These are phyloP conservation scores for Trematocara marginatum DNA, from an alignment of 2,113 vertebrate species.

Conservation along the genomic window DNA sequence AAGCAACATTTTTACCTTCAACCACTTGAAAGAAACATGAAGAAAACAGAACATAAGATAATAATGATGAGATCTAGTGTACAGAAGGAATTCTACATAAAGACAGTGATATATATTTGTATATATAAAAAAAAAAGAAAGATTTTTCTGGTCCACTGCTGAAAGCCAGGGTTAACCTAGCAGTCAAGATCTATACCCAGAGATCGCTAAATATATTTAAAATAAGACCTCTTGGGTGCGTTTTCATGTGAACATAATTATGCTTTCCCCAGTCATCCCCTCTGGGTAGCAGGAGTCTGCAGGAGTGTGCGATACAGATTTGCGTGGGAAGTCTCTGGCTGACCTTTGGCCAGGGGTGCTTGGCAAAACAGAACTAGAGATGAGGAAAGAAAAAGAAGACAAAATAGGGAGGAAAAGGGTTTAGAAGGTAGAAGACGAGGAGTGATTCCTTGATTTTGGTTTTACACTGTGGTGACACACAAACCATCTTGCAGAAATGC, in stretches of 20 bases:
- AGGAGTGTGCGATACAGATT: not conserved
- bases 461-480: constrained; percentile 1
- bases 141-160: not conserved
- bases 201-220: not conserved
- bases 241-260: not conserved
- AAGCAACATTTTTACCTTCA: constrained; percentile 38
- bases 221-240: not conserved
- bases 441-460: not conserved
- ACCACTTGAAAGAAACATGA: constrained; percentile 24
- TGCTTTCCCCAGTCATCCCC: constrained; percentile 3
- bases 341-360: not conserved
- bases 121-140: not conserved
- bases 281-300: not conserved
- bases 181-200: not conserved
- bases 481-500: not conserved
- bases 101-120: not conserved
- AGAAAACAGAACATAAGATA: not conserved
- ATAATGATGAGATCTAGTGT: not conserved
- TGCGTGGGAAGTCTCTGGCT: constrained; percentile 14
- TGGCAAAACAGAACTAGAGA: constrained; percentile 3
- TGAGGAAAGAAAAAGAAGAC: not conserved
- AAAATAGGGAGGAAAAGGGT: not conserved
- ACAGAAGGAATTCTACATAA: not conserved
- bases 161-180: not conserved
- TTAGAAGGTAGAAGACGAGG: not conserved